Evolutionary conservation across 2,888 invertebrate genomes (phyloP).

Genomic region (Isoperla grammatica): DNA sequence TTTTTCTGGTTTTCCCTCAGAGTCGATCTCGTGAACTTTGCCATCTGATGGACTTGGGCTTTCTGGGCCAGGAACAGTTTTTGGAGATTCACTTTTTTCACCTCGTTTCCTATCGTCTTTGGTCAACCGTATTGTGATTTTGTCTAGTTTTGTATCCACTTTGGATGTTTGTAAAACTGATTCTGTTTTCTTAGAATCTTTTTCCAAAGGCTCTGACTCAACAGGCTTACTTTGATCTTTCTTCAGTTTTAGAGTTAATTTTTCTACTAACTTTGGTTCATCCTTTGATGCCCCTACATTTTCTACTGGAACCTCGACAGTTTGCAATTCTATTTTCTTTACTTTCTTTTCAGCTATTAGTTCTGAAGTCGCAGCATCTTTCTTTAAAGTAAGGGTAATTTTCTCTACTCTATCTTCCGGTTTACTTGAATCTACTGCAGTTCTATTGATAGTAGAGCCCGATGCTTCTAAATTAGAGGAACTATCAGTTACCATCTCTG

Average conservation of each 20-base stretch:
- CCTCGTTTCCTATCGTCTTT: slow-evolving; percentile 17
- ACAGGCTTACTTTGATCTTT: slow-evolving; percentile 21
- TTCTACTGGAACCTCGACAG: neutral
- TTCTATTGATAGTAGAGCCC: neutral
- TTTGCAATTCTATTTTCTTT: neutral
- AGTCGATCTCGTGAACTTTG: neutral
- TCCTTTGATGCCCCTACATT: neutral
- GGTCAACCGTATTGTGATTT: slow-evolving; percentile 11
- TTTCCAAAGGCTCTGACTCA: neutral
- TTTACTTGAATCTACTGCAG: slow-evolving; percentile 12
- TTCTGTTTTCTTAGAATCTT: slow-evolving; percentile 9
- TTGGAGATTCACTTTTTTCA: slow-evolving; percentile 14
- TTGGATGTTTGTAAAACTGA: slow-evolving; percentile 41
- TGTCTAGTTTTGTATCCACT: slow-evolving; percentile 39
- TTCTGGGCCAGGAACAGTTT: neutral
- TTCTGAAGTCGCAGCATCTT: slow-evolving; percentile 23
- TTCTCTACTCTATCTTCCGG: slow-evolving; percentile 22
- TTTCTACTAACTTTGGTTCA: slow-evolving; percentile 24
- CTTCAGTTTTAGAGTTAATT: slow-evolving; percentile 34
- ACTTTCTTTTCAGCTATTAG: slow-evolving; percentile 20
- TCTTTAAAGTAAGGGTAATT: slow-evolving; percentile 28
- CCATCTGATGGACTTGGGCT: neutral
- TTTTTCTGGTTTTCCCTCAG: slow-evolving; percentile 23
- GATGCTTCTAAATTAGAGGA: neutral
- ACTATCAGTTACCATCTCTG: neutral